These are phyloP conservation scores for Pampusana beccarii DNA, from an alignment of 2,113 vertebrate genomes.

Conservation along the genomic window DNA sequence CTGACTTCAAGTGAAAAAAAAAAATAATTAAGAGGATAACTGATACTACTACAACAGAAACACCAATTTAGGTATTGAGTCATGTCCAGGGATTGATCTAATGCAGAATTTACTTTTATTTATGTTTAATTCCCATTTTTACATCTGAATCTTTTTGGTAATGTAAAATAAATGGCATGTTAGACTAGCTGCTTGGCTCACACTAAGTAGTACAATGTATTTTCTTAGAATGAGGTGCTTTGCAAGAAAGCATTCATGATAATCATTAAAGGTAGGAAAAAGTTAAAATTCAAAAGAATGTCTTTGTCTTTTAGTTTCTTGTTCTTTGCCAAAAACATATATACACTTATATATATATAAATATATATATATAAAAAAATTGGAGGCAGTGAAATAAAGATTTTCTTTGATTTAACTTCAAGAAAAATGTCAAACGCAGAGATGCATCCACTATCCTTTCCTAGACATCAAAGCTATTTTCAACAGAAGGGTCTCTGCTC, in stretches of 20 bases:
- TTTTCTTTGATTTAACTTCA: constrained; percentile 53
- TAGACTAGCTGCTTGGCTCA: not conserved
- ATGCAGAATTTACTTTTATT: not conserved
- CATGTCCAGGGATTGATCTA: not conserved
- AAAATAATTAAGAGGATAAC: not conserved
- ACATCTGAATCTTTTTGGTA: not conserved
- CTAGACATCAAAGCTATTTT: constrained; percentile 66
- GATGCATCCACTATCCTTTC: constrained; percentile 2
- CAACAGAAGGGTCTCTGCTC: constrained; percentile 52
- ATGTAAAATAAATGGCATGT: not conserved
- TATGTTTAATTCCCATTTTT: not conserved
- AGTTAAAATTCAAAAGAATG: not conserved
- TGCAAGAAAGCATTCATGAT: not conserved
- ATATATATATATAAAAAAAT: not conserved
- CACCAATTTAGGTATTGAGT: not conserved
- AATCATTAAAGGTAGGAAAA: not conserved
- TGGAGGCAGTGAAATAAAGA: not conserved
- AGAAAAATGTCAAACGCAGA: constrained; percentile 22
- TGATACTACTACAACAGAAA: not conserved
- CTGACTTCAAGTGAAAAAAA: not conserved
- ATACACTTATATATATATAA: not conserved
- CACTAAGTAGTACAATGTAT: not conserved
- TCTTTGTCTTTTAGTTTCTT: not conserved
- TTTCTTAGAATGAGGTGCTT: not conserved
- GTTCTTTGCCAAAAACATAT: not conserved